Evolutionary conservation across 1,140 invertebrate species (phyloP).

Genomic region (Bombus sylvicola): DNA sequence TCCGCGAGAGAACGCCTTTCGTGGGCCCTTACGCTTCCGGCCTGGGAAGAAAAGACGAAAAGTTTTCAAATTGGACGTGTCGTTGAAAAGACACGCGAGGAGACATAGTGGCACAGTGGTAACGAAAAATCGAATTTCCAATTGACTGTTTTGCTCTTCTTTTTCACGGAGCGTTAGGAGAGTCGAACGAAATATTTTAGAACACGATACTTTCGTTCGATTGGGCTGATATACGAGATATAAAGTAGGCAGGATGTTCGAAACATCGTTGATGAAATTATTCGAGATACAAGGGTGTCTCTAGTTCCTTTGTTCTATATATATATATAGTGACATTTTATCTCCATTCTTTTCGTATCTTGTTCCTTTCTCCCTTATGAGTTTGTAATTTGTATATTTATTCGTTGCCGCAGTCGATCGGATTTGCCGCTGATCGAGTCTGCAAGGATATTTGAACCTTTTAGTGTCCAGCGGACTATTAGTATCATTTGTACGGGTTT

Average conservation of each 20-base stretch:
- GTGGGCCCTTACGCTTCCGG: neutral
- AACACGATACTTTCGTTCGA: conserved; percentile 3
- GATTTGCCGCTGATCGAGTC: neutral
- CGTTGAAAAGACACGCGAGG: no score
- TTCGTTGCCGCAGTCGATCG: no score
- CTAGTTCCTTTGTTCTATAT: neutral
- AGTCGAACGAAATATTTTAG: neutral
- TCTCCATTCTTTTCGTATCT: neutral
- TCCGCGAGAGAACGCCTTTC: neutral
- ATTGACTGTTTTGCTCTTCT: neutral
- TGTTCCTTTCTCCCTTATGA: neutral
- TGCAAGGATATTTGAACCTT: neutral
- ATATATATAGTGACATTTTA: neutral
- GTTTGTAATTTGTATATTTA: neutral
- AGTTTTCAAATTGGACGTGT: neutral
- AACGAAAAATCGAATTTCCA: neutral
- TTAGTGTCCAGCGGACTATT: neutral
- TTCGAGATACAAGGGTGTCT: neutral
- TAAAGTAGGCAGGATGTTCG: conserved; percentile 2
- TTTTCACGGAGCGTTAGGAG: conserved; percentile 24
- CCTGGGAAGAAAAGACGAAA: neutral
- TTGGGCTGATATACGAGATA: neutral
- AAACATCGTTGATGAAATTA: neutral
- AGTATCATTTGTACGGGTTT: neutral
- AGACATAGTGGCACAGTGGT: no score